phyloP scores from a whole-genome alignment of 2,797 vertebrate species.

The Trematomus bernacchii region DNA sequence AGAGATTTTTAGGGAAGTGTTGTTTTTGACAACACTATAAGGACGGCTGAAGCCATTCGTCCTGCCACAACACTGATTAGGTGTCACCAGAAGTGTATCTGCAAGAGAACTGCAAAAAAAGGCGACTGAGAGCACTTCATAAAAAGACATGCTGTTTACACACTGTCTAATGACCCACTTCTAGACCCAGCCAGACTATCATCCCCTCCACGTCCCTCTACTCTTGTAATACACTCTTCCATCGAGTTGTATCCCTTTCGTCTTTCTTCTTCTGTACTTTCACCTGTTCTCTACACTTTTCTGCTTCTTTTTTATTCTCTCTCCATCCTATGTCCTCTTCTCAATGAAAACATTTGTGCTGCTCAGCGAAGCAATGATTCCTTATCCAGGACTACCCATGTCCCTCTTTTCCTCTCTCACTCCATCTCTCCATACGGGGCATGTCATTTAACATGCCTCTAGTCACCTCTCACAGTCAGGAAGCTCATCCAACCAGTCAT shows the following conservation, averaged over 20 bases:
- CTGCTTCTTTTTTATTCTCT: conserved; percentile 10
- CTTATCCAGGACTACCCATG: conserved; percentile 41
- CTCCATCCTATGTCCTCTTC: conserved; percentile 17
- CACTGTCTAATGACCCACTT: conserved; percentile 73
- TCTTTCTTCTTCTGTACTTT: conserved; percentile 14
- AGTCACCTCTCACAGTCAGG: conserved; percentile 81
- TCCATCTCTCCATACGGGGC: conserved; percentile 78
- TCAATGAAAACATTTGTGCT: conserved; percentile 64
- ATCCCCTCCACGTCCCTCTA: conserved; percentile 26
- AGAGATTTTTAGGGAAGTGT: conserved; percentile 80
- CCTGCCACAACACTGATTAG: conserved; percentile 79
- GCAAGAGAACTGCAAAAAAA: conserved; percentile 51
- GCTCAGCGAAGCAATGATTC: conserved; percentile 48
- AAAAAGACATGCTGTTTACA: conserved; percentile 70
- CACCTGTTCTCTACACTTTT: conserved; percentile 7
- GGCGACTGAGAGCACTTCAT: conserved; percentile 58
- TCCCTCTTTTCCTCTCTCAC: conserved; percentile 37
- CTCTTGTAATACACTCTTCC: conserved; percentile 26
- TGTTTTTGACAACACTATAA: conserved; percentile 83
- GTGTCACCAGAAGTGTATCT: conserved; percentile 78
- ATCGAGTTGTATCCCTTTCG: conserved; percentile 32
- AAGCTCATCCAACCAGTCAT: conserved; percentile 78
- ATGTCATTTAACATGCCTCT: conserved; percentile 81
- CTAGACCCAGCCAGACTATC: conserved; percentile 40
- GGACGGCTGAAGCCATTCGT: conserved; percentile 83